Base-by-base conservation (phyloP, 2,888 invertebrate species). In the Venusia cambrica region DNA sequence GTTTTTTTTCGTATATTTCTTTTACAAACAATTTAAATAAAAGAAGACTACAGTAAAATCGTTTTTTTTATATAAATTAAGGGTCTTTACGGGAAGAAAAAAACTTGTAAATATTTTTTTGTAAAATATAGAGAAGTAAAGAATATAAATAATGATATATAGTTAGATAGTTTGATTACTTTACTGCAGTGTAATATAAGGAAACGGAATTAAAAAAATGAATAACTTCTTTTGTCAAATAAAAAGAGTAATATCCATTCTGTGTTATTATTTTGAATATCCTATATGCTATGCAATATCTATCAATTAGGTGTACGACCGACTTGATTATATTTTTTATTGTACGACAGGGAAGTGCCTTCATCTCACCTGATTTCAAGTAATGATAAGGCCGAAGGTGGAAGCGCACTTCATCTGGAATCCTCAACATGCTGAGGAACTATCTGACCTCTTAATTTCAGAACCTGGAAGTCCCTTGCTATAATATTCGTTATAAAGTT, bases 181-280 rank as follows among this genome's bases (percentile, higher is more conserved):
- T 81, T 79, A 78, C 68, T 78, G 78, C 73, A 74, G 61, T 85
- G 85, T 84, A 85, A 65, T 60, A 76, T 80, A 85, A 85, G 80
- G 76, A 79, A 83, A 79, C 54, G 75, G 78, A 79, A 77, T 73
- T 73, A 75, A 80, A 77, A 78, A 79, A 79, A 63, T 81, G 78
- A 83, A 85, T 81, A 77, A 84, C 84, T 83, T 81, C 80, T 84
- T 83, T 87, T 84, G 84, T 84, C 85, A 78, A 85, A 84, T 81
- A 84, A 87, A 81, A 83, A 78, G 64, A 74, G 68, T 62, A 76
- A 81, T 80, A 77, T 57, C 69, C 51, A 54, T 60, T 65, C 57
- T 57, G 68, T 68, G 63, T 75, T 72, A 73, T 63, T 59, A 72
- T 73, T 62, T 48, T n/a, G 4, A 7, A 12, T 9, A 4, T 21